A percentile compares a stretch with the other conserved stretches of the same genome.
These are phyloP conservation scores for Petrocephalus zakoni DNA, from an alignment of 2,113 vertebrate genomes.

Conservation along the genomic window DNA sequence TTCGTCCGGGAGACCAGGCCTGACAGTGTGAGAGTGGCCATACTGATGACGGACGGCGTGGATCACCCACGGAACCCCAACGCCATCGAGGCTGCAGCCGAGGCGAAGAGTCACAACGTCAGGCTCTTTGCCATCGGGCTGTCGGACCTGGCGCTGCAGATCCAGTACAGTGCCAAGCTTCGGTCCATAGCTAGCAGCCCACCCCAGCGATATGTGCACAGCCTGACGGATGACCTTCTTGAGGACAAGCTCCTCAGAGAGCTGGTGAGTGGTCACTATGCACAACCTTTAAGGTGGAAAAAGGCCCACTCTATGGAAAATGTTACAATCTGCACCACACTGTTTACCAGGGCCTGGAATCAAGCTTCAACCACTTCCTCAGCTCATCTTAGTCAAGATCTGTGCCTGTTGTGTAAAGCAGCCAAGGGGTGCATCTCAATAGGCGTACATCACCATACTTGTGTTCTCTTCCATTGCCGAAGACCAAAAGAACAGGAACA, in stretches of 20 bases:
- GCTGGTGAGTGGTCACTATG: conserved; percentile 51
- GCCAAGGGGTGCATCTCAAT: too few species aligned
- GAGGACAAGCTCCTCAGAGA: conserved; percentile 56
- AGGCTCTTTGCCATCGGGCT: conserved; percentile 73
- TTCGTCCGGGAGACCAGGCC: conserved; percentile 64
- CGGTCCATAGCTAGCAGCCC: conserved; percentile 66
- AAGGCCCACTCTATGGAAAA: too few species aligned
- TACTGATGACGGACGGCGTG: conserved; percentile 81
- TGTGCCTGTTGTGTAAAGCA: too few species aligned
- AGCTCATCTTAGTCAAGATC: too few species aligned
- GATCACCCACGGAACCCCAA: conserved; percentile 79
- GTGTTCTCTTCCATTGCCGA: too few species aligned
- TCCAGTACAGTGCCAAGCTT: conserved; percentile 56
- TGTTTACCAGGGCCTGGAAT: too few species aligned
- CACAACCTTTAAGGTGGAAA: too few species aligned
- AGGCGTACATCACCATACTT: too few species aligned
- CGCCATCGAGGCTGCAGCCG: conserved; percentile 55
- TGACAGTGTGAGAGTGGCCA: conserved; percentile 58
- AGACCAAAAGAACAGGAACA: too few species aligned
- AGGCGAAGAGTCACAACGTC: conserved; percentile 69
- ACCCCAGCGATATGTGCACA: conserved; percentile 58
- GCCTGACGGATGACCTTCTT: conserved; percentile 66
- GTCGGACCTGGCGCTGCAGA: conserved; percentile 51
- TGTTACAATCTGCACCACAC: too few species aligned
- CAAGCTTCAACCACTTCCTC: too few species aligned